A percentile compares a stretch with the other conserved stretches of the same genome.
phyloP scores from a whole-genome alignment of 2,888 invertebrate genomes.

The Polymixis flavicincta region DNA sequence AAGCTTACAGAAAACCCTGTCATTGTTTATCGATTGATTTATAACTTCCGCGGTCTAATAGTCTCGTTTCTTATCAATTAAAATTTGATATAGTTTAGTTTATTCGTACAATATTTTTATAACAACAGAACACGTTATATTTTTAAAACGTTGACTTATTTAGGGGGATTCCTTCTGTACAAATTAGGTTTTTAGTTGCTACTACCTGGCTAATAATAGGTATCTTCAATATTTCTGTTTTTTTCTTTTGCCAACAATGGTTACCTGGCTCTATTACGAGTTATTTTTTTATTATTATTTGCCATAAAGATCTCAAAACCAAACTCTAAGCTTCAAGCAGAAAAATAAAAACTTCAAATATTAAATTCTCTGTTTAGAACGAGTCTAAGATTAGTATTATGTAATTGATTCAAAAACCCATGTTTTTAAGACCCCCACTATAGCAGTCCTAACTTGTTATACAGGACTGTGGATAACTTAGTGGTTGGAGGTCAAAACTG shows the following conservation, averaged over 20 bases:
- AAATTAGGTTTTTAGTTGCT: no score
- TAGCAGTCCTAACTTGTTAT: neutral
- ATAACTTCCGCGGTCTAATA: constrained; percentile 28
- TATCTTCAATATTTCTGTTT: neutral
- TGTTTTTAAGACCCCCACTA: neutral
- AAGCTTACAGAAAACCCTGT: neutral
- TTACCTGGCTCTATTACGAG: no score
- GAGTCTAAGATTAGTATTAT: neutral
- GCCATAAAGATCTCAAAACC: neutral
- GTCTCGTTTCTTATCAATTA: constrained; percentile 22
- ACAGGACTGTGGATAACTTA: neutral
- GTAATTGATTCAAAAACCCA: neutral
- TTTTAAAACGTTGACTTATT: neutral
- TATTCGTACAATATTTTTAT: constrained; percentile 8
- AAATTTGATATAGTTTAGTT: constrained; percentile 10
- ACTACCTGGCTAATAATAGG: neutral
- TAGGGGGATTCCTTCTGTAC: neutral
- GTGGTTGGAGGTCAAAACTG: constrained; percentile 3
- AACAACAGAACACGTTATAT: constrained; percentile 5
- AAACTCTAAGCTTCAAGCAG: neutral
- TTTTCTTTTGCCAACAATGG: no score
- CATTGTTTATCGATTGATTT: constrained; percentile 12
- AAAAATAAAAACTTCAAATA: neutral
- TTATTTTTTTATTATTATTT: neutral
- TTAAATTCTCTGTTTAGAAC: neutral